Percentiles rank a stretch among this genome's conserved stretches.
Conservation (phyloP, 2,113 vertebrate genomes). For the Crotalus viridis region DNA sequence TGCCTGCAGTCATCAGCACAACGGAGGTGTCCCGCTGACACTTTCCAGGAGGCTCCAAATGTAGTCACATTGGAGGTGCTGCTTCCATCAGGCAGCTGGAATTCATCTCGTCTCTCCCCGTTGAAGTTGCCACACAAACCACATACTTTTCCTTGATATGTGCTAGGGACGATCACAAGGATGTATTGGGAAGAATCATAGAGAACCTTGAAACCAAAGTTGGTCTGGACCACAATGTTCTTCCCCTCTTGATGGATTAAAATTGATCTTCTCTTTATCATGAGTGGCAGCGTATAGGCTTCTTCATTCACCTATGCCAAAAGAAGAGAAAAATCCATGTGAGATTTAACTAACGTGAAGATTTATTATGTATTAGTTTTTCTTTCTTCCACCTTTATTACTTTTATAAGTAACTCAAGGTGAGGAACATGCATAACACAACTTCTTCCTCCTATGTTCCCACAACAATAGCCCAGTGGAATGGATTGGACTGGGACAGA, state of each 20-base stretch:
- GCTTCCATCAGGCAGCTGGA: slow-evolving; percentile 52
- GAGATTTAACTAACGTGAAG: not conserved
- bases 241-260: slow-evolving; percentile 63
- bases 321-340: not conserved
- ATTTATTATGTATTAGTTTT: not conserved
- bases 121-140: slow-evolving; percentile 76
- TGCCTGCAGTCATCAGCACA: slow-evolving; percentile 53
- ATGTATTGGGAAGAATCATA: slow-evolving; percentile 64
- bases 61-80: not conserved
- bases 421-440: not conserved
- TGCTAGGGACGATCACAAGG: slow-evolving; percentile 60
- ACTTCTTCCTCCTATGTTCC: not conserved
- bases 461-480: not conserved
- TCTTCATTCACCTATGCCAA: slow-evolving; percentile 57
- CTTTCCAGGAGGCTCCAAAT: slow-evolving; percentile 65
- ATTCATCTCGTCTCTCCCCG: slow-evolving; percentile 57
- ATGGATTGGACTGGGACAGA: not conserved
- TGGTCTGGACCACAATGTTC: slow-evolving; percentile 59
- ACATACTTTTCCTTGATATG: slow-evolving; percentile 58
- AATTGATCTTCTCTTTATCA: slow-evolving; percentile 43
- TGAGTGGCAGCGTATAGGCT: slow-evolving; percentile 59
- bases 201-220: slow-evolving; percentile 68
- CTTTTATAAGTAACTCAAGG: not conserved
- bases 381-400: not conserved
- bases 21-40: slow-evolving; percentile 33